Evolutionary conservation across 1,140 invertebrate genomes (phyloP).

Genomic region (Stegodyphus dumicola): DNA sequence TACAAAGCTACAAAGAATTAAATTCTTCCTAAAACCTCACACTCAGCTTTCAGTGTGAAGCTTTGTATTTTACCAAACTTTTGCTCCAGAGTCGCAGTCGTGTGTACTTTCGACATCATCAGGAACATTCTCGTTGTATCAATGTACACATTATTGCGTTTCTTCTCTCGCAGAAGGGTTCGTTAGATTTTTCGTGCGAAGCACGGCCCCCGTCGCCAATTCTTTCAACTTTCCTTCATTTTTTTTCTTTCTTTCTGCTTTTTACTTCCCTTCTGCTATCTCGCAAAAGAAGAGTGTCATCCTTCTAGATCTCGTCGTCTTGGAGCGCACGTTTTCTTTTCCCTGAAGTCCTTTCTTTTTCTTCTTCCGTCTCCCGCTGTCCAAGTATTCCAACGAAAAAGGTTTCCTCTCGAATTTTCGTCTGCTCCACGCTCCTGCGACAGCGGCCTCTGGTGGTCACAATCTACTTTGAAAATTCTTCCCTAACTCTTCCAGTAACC

Average conservation of each 20-base stretch:
- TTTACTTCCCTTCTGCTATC: not conserved
- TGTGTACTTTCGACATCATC: too few species aligned
- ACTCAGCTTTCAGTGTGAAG: too few species aligned
- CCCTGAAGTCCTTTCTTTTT: constrained; percentile 2
- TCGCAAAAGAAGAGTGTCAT: constrained; percentile 5
- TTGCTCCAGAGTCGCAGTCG: too few species aligned
- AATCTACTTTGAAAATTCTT: constrained; percentile 18
- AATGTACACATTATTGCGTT: too few species aligned
- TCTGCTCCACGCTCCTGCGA: not conserved
- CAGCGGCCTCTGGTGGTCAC: constrained; percentile 14
- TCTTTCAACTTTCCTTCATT: not conserved
- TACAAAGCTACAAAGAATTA: too few species aligned
- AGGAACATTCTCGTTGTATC: too few species aligned
- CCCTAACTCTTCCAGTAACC: not conserved
- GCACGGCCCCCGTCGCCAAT: not conserved
- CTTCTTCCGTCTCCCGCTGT: constrained; percentile 9
- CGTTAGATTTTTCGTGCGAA: not conserved
- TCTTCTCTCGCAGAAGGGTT: too few species aligned
- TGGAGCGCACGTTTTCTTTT: constrained; percentile 19
- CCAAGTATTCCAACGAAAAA: constrained; percentile 16
- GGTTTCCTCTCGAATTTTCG: constrained; percentile 19
- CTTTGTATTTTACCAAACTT: too few species aligned
- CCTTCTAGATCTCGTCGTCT: constrained; percentile 14
- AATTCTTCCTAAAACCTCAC: too few species aligned
- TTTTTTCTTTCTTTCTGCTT: not conserved